phyloP scores from a whole-genome alignment of 2,888 invertebrate genomes.

The Tromatobia lineatoria region DNA sequence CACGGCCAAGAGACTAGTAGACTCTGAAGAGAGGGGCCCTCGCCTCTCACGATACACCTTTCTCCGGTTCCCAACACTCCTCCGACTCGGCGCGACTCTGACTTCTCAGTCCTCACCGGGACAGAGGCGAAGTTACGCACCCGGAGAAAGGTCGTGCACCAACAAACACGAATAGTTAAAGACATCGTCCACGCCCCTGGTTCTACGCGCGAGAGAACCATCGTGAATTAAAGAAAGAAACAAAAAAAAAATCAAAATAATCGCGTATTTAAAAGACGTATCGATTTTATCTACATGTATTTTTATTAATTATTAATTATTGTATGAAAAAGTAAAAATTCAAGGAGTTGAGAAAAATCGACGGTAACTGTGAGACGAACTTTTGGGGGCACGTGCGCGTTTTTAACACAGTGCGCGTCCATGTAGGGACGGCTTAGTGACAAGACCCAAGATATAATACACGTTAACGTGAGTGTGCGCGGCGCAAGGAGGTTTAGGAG shows the following conservation, averaged over 20 bases:
- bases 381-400: slow-evolving; percentile 1
- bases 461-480: slow-evolving; percentile 47
- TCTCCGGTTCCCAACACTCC: slow-evolving; percentile 80
- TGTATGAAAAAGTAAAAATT: slow-evolving; percentile 14
- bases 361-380: slow-evolving; percentile 52
- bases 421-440: slow-evolving; percentile 44
- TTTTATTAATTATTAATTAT: slow-evolving; percentile 3
- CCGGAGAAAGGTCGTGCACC: slow-evolving; percentile 75
- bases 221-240: slow-evolving; percentile 17
- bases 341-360: slow-evolving; percentile 1
- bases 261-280: neutral
- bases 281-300: neutral
- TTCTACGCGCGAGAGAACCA: slow-evolving; percentile 33
- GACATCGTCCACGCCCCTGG: slow-evolving; percentile 30
- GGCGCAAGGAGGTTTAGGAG: slow-evolving; percentile 51
- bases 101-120: slow-evolving; percentile 81
- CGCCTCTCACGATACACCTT: slow-evolving; percentile 75
- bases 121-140: slow-evolving; percentile 81
- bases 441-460: slow-evolving; percentile 8
- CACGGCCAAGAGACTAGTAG: slow-evolving; percentile 26
- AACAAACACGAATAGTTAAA: slow-evolving; percentile 40
- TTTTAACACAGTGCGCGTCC: slow-evolving; percentile 56
- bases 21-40: slow-evolving; percentile 62
- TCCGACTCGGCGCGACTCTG: slow-evolving; percentile 70
- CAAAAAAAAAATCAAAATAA: neutral